phyloP scores from a whole-genome alignment of 2,888 invertebrate genomes.

The Escarpia spicata region DNA sequence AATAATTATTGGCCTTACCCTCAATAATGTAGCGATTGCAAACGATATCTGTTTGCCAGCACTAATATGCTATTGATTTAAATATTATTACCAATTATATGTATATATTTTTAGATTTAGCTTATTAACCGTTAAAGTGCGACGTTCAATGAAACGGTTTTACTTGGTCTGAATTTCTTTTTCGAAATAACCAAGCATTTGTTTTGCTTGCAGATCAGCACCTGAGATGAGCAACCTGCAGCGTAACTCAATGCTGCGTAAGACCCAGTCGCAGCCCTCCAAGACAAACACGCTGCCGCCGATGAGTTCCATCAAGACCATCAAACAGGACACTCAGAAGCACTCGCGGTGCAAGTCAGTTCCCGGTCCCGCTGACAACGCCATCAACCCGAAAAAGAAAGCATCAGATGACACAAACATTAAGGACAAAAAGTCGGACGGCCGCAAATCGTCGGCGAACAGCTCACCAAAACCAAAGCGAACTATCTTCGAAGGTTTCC shows the following conservation, averaged over 20 bases:
- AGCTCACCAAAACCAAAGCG: slow-evolving; percentile 67
- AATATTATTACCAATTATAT: no score
- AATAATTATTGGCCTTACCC: not conserved
- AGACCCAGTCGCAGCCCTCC: slow-evolving; percentile 64
- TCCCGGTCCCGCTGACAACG: slow-evolving; percentile 19
- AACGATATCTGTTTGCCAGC: no score
- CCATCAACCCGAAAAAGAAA: not conserved
- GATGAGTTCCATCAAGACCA: slow-evolving; percentile 21
- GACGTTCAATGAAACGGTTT: no score
- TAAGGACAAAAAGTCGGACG: slow-evolving; percentile 22
- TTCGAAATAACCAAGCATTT: no score
- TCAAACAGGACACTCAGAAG: slow-evolving; percentile 13
- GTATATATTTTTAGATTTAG: not conserved
- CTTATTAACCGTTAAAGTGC: not conserved
- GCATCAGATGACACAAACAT: not conserved
- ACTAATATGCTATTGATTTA: no score
- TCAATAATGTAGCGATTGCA: no score
- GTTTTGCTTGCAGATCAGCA: slow-evolving; percentile 49
- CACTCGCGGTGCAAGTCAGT: slow-evolving; percentile 27
- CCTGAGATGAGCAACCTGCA: slow-evolving; percentile 60
- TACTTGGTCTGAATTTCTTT: not conserved
- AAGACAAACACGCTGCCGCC: slow-evolving; percentile 26
- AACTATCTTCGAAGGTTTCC: slow-evolving; percentile 73
- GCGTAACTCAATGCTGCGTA: slow-evolving; percentile 67
- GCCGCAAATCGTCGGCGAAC: slow-evolving; percentile 18